phyloP scores from a whole-genome alignment of 2,113 vertebrate genomes.

The Vanacampus margaritifer region DNA sequence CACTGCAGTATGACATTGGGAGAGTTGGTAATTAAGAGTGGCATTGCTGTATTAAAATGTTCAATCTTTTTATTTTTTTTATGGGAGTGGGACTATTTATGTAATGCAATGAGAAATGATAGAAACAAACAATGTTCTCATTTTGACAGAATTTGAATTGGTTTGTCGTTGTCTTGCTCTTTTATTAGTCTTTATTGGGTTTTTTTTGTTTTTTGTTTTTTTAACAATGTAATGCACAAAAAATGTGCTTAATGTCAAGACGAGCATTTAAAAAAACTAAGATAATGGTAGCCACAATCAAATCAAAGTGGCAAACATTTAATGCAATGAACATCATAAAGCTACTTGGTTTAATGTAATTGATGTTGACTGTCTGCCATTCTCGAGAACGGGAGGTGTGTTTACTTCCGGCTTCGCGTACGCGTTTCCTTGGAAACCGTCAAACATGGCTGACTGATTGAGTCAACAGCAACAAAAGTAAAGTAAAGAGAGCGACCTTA shows the following conservation, averaged over 20 bases:
- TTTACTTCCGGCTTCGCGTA: background rate
- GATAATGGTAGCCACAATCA: too few relatives aligned
- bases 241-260: too few relatives aligned
- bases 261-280: too few relatives aligned
- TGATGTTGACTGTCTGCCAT: too few relatives aligned
- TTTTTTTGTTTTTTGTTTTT: too few relatives aligned
- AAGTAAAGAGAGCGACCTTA: background rate
- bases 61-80: background rate
- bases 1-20: constrained; percentile 1
- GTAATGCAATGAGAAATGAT: background rate
- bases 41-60: background rate
- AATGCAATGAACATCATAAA: background rate
- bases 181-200: too few relatives aligned
- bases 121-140: background rate
- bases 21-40: constrained; percentile 1
- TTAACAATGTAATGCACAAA: too few relatives aligned
- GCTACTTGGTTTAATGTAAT: background rate
- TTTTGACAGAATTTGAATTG: background rate
- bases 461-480: background rate
- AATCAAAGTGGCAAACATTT: background rate
- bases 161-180: background rate
- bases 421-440: background rate
- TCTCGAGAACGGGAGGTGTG: background rate
- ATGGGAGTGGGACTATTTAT: background rate
- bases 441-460: background rate